Evolutionary conservation across 2,888 invertebrate genomes (phyloP).

Genomic region (Seira musarum): DNA sequence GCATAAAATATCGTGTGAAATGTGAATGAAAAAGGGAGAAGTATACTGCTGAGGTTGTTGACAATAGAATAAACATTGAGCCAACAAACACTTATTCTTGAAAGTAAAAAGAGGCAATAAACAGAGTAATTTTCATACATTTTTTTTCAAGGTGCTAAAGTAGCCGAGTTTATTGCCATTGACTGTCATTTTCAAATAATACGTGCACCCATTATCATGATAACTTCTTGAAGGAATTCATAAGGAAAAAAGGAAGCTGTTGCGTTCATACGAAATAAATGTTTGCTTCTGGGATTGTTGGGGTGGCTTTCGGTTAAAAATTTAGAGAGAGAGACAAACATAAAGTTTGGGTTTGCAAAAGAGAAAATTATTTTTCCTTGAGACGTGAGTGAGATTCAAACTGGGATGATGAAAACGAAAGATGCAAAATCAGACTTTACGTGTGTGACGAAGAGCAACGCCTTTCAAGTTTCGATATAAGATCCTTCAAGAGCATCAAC

Average conservation of each 20-base stretch:
- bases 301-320: too few species aligned
- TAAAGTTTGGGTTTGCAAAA: neutral
- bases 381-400: conserved; percentile 36
- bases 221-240: conserved; percentile 16
- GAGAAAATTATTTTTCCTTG: conserved; percentile 15
- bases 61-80: too few species aligned
- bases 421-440: conserved; percentile 43
- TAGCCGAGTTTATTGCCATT: conserved; percentile 46
- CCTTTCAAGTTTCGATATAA: conserved; percentile 1
- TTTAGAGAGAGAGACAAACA: too few species aligned
- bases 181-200: conserved; percentile 44
- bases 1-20: too few species aligned
- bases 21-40: too few species aligned
- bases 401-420: conserved; percentile 32
- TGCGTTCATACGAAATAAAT: too few species aligned
- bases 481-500: too few species aligned
- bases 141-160: conserved; percentile 46
- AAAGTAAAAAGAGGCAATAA: conserved; percentile 9
- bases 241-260: too few species aligned
- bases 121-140: neutral
- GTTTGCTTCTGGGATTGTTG: too few species aligned
- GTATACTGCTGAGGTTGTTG: too few species aligned
- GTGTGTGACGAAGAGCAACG: conserved; percentile 16
- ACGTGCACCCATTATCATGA: conserved; percentile 4
- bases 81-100: conserved; percentile 26